Evolutionary conservation across 2,888 invertebrate genomes (phyloP).

Genomic region (Glaucopsyche alexis): DNA sequence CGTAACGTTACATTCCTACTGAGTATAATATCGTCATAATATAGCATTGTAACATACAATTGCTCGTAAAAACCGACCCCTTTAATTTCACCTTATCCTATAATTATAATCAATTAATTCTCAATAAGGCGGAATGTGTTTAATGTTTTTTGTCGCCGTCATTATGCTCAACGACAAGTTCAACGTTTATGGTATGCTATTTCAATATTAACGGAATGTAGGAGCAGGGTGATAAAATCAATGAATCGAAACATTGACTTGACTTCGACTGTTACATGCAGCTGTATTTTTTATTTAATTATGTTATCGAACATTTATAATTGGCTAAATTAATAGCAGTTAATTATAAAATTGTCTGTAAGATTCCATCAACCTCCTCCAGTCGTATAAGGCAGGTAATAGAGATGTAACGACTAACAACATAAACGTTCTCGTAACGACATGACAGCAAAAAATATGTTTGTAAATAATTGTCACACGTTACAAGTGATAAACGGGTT

Average conservation of each 20-base stretch:
- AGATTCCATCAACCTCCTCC: neutral
- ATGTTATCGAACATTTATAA: conserved; percentile 21
- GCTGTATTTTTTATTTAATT: conserved; percentile 19
- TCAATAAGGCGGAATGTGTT: conserved; percentile 24
- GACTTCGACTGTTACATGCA: neutral
- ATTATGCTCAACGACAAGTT: conserved; percentile 27
- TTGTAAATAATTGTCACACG: neutral
- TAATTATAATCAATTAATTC: conserved; percentile 28
- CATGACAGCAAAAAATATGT: neutral
- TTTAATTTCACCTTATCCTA: conserved; percentile 11
- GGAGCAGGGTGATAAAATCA: conserved; percentile 24
- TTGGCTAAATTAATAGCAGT: conserved; percentile 15
- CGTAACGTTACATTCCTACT: neutral
- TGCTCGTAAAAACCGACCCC: conserved; percentile 2
- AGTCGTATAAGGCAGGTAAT: neutral
- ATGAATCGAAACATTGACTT: conserved; percentile 19
- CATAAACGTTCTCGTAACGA: neutral
- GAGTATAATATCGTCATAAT: neutral
- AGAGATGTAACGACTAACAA: conserved; percentile 9
- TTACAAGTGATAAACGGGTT: neutral
- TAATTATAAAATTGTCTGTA: conserved; percentile 13
- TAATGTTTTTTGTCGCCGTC: conserved; percentile 21
- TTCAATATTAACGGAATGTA: conserved; percentile 27
- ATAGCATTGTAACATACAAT: neutral
- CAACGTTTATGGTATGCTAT: conserved; percentile 27